Conservation (phyloP, 1,140 invertebrate species). For the Rhyzopertha dominica region DNA sequence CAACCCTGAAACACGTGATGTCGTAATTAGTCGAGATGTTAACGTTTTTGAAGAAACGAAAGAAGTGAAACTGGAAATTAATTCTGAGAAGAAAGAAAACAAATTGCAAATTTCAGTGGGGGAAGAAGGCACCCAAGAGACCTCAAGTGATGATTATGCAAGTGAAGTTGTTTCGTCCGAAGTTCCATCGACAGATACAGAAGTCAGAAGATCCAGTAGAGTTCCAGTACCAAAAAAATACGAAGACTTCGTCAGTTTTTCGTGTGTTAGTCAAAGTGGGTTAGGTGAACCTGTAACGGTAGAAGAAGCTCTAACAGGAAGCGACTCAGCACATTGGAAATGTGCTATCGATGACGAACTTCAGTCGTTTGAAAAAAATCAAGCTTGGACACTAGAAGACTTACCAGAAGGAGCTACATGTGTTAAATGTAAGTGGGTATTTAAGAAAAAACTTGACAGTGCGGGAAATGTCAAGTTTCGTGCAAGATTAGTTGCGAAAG, state of each 20-base stretch:
- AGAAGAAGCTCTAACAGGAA: slow-evolving; percentile 20
- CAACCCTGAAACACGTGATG: slow-evolving; percentile 24
- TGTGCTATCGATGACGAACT: slow-evolving; percentile 30
- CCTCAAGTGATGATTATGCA: too few species aligned
- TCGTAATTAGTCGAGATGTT: slow-evolving; percentile 32
- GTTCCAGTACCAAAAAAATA: too few species aligned
- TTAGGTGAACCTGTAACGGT: slow-evolving; percentile 22
- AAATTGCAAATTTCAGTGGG: too few species aligned
- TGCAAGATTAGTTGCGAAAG: slow-evolving; percentile 43
- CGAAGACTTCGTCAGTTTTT: too few species aligned
- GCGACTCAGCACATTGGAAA: slow-evolving; percentile 23
- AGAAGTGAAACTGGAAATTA: too few species aligned
- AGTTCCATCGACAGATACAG: too few species aligned
- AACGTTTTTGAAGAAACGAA: slow-evolving; percentile 28
- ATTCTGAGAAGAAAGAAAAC: too few species aligned
- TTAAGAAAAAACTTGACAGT: slow-evolving; percentile 32
- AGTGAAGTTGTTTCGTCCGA: too few species aligned
- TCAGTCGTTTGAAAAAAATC: slow-evolving; percentile 37
- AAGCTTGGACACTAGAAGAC: slow-evolving; percentile 42
- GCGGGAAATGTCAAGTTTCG: slow-evolving; percentile 23
- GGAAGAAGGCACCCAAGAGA: too few species aligned
- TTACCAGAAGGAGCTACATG: slow-evolving; percentile 32
- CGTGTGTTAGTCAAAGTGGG: too few species aligned
- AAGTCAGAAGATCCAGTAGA: too few species aligned
- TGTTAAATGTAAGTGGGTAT: slow-evolving; percentile 43